Percentiles rank a stretch among this genome's conserved stretches.
These are phyloP conservation scores for Macrochelys suwanniensis DNA, from an alignment of 2,797 vertebrate genomes.

Conservation along the genomic window DNA sequence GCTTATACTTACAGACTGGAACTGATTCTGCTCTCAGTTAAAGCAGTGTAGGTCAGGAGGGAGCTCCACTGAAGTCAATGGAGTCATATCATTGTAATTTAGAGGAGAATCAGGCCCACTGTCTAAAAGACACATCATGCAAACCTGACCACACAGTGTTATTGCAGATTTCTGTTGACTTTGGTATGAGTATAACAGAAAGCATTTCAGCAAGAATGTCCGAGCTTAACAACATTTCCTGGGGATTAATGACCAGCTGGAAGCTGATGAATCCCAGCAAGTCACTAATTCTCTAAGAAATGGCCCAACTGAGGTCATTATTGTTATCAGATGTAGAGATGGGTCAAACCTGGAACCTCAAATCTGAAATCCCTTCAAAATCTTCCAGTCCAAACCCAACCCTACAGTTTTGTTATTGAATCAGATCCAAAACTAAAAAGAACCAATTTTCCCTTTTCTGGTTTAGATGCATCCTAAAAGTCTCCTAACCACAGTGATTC, in stretches of 20 bases:
- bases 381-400: background rate
- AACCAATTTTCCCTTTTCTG: background rate
- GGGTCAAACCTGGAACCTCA: background rate
- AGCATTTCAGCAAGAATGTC: constrained; percentile 24
- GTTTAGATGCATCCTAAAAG: background rate
- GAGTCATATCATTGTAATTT: background rate
- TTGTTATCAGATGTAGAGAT: constrained; percentile 44
- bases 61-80: background rate
- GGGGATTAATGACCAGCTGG: constrained; percentile 70
- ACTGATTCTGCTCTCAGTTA: background rate
- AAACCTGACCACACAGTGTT: constrained; percentile 55
- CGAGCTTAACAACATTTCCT: constrained; percentile 54
- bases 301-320: constrained; percentile 38
- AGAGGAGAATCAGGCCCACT: background rate
- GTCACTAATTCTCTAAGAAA: constrained; percentile 21
- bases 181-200: constrained; percentile 61
- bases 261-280: constrained; percentile 67
- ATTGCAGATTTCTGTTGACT: constrained; percentile 54
- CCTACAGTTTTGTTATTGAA: background rate
- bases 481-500: background rate
- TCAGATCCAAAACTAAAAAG: background rate
- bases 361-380: background rate
- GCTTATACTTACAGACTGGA: fast-evolving
- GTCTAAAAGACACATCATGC: constrained; percentile 27
- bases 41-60: fast-evolving